Evolutionary conservation across 92 coral and sea anemone species (phyloP), one percentile per base, ranked within the genome.

Genomic region (Meandrina meandrites): DNA sequence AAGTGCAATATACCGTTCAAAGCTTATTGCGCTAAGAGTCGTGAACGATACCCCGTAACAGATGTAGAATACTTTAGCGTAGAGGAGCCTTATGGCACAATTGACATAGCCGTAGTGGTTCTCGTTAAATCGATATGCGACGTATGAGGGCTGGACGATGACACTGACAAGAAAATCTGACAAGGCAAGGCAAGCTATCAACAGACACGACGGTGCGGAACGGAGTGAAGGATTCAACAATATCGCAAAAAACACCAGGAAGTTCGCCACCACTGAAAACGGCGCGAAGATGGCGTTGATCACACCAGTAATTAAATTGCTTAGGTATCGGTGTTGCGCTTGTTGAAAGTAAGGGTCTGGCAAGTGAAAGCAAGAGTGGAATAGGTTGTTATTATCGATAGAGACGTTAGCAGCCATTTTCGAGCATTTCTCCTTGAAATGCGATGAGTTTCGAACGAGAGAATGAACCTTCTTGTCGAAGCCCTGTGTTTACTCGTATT

Each of bases 1-100:
- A 34, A 94, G 31, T 16, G 98, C 97, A 4, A 96, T 89, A 78
- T 85, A 94, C 58, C 98, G 73, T 72, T 96, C 98, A 53, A 88
- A 84, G 85, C 98, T 94, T 28, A 96, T 94, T 28, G 95, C 89
- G 73, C 95, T 92, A 12, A 96, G 66, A 19, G 97, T 91, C 94
- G 89, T 89, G 71, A 94, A 96, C 11, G 98, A 94, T 32, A 96
- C 90, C 8, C 95, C 95, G 27, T 92, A 94, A n/a, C 98, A 94
- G 54, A 92, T 86, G 64, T 88, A 94, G 27, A 94, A 94, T 5
- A 92, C 93, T 0, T 86, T 92, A 5, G 98, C 93, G 81, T 94
- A 94, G 9, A 88, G 72, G 68, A 92, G 81, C 79, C 95, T 78
- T 31, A 88, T n/a, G 3, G 84, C 48, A 76, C 98, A 94, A 32